phyloP scores from a whole-genome alignment of 2,797 vertebrate genomes.

The Poeciliopsis presidionis region DNA sequence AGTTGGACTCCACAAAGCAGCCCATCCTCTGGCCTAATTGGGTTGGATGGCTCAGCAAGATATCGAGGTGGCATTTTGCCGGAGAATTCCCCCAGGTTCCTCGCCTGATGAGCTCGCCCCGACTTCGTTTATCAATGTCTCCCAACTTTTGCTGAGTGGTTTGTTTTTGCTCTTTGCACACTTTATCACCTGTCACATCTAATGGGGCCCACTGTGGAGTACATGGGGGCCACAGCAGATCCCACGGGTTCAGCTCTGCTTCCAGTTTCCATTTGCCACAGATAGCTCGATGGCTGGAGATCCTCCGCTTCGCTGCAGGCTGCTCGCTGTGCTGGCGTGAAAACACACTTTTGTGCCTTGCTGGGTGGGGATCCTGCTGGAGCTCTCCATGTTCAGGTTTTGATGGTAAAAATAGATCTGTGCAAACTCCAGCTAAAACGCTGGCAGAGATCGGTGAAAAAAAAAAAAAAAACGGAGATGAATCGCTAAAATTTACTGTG shows the following conservation, averaged over 20 bases:
- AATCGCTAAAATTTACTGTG: background rate
- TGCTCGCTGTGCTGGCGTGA: constrained; percentile 33
- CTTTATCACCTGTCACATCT: constrained; percentile 81
- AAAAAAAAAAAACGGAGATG: background rate
- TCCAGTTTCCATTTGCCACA: constrained; percentile 59
- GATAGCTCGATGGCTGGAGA: constrained; percentile 57
- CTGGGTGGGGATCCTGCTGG: background rate
- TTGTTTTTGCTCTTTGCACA: constrained; percentile 78
- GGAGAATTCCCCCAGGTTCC: constrained; percentile 74
- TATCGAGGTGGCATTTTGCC: constrained; percentile 79
- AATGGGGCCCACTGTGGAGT: constrained; percentile 73
- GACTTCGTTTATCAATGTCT: constrained; percentile 79
- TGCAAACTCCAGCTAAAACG: background rate
- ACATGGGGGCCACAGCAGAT: constrained; percentile 52
- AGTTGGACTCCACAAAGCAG: constrained; percentile 42
- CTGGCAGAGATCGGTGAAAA: background rate
- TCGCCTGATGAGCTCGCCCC: constrained; percentile 59
- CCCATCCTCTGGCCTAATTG: constrained; percentile 76
- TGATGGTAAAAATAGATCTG: constrained; percentile 1
- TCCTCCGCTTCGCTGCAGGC: constrained; percentile 29
- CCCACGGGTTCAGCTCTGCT: constrained; percentile 70
- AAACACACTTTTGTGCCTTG: background rate
- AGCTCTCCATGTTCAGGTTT: background rate
- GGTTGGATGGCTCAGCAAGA: constrained; percentile 64
- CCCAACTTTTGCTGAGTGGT: constrained; percentile 79